These are phyloP conservation scores for Habroteleia sp. DNA, from an alignment of 2,888 invertebrate species.

Conservation along the genomic window DNA sequence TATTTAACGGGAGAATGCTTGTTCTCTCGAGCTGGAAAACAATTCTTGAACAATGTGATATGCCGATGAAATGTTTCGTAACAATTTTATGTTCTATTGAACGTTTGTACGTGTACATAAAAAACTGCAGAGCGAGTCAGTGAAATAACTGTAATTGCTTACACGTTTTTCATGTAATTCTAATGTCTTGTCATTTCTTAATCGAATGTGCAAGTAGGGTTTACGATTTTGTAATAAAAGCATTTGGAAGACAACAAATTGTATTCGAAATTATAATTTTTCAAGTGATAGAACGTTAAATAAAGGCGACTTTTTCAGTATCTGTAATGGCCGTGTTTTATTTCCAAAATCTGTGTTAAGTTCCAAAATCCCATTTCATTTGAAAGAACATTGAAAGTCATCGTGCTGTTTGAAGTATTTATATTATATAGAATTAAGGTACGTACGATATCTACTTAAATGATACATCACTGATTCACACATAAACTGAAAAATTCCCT, in stretches of 20 bases:
- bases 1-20: too few species aligned
- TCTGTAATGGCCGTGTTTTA: constrained; percentile 30
- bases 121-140: constrained; percentile 56
- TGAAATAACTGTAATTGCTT: constrained; percentile 60
- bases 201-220: constrained; percentile 59
- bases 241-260: constrained; percentile 45
- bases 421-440: too few species aligned
- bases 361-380: too few species aligned
- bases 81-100: constrained; percentile 59
- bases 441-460: too few species aligned
- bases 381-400: too few species aligned
- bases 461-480: too few species aligned
- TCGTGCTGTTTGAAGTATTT: too few species aligned
- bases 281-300: constrained; percentile 45
- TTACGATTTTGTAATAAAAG: constrained; percentile 57
- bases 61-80: constrained; percentile 51
- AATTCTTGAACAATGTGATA: constrained; percentile 62
- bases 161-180: constrained; percentile 62
- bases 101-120: constrained; percentile 62
- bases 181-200: constrained; percentile 62
- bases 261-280: constrained; percentile 56
- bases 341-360: too few species aligned
- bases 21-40: constrained; percentile 16
- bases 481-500: too few species aligned
- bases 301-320: constrained; percentile 59